Evolutionary conservation across 2,888 invertebrate species (phyloP), one percentile per base, ranked within the genome.

Genomic region (Augiades crinisus): DNA sequence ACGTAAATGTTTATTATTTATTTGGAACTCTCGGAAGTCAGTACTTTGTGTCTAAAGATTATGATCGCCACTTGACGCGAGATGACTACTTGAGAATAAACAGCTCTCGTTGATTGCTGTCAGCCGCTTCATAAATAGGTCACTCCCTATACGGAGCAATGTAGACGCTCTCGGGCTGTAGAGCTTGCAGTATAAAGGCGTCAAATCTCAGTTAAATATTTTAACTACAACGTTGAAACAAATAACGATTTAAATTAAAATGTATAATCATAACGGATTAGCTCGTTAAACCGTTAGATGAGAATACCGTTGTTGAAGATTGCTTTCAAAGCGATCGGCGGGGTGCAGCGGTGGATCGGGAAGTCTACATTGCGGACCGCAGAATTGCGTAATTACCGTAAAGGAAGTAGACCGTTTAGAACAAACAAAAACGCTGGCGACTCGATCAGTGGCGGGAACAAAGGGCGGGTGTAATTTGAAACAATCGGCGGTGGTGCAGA

Each of bases 391-490:
- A 87, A 88, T 89, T 84, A 85, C 81, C 81, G 83, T 81, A 77
- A 85, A 82, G 84, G 84, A 88, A 86, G 86, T 80, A 71, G 78
- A 74, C 79, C 81, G 83, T 81, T 83, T 79, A 78, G 78, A 75
- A 76, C 78, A 81, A 85, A 87, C 88, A 85, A 88, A 87, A 87
- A 86, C 78, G 75, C 72, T 67, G 78, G 81, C 79, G 80, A 84
- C 75, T 82, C 82, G 84, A 87, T 87, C 85, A 79, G 82, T 77
- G 80, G 80, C 79, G 79, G 81, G 81, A 84, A 87, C 87, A 88
- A 89, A 87, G 86, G 65, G 78, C 85, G 76, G 73, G 78, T 78
- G 86, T 86, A 89, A 87, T 87, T 87, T 83, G 88, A 88, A 88
- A 88, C 88, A 88, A 89, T 89, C 86, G 86, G 78, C 74, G 78